Evolutionary conservation across 2,888 invertebrate genomes (phyloP).

Genomic region (Flexamia atlantica): DNA sequence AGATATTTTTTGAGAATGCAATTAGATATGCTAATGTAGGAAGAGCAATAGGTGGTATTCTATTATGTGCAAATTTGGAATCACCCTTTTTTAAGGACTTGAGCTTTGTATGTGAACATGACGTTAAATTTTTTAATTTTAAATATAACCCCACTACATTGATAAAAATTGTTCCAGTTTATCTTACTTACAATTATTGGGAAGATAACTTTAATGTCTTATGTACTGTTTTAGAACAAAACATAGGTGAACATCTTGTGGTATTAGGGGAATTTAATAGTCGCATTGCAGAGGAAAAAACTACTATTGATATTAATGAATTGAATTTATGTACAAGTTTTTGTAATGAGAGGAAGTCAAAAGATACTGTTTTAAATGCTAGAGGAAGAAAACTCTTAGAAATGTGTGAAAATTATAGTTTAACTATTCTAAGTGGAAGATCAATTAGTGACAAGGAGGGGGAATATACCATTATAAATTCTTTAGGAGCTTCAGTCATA

Average conservation of each 20-base stretch:
- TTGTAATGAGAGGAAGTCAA: slow-evolving; percentile 37
- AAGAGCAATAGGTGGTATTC: slow-evolving; percentile 12
- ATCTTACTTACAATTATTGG: slow-evolving; percentile 33
- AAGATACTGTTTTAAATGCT: slow-evolving; percentile 28
- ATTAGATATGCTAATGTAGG: background rate
- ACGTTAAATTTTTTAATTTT: background rate
- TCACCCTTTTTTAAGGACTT: background rate
- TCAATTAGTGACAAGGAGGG: slow-evolving; percentile 57
- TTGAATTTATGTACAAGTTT: background rate
- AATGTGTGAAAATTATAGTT: slow-evolving; percentile 23
- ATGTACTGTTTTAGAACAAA: background rate
- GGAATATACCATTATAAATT: slow-evolving; percentile 59
- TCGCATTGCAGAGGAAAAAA: background rate
- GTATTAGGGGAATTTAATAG: slow-evolving; percentile 36
- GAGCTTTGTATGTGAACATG: background rate
- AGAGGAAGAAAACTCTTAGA: slow-evolving; percentile 32
- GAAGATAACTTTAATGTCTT: slow-evolving; percentile 24
- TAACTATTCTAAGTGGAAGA: slow-evolving; percentile 63
- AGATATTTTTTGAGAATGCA: background rate
- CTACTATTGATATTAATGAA: background rate
- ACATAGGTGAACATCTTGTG: background rate
- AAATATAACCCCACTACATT: background rate
- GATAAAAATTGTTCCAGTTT: slow-evolving; percentile 24
- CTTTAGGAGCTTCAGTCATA: slow-evolving; percentile 55
- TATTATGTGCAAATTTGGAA: background rate